phyloP scores from a whole-genome alignment of 2,888 invertebrate genomes.

The Mantis religiosa region DNA sequence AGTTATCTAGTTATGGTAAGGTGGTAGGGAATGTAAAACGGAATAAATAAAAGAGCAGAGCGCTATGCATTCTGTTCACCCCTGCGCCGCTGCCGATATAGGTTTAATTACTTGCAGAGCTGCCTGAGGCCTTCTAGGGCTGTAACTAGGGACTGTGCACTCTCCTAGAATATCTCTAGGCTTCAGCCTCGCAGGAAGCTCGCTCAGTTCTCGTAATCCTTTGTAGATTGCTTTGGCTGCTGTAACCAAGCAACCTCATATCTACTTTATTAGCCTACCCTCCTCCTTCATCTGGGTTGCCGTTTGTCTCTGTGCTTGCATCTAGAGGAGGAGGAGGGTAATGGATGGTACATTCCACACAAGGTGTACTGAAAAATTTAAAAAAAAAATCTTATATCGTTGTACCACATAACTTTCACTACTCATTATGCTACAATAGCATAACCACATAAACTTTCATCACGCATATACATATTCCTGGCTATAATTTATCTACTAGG shows the following conservation, averaged over 20 bases:
- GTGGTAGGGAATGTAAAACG: too few species aligned
- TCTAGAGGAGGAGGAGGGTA: too few species aligned
- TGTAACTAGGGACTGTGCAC: background rate
- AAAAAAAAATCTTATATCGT: too few species aligned
- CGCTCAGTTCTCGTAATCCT: background rate
- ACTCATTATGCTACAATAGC: too few species aligned
- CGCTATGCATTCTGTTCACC: background rate
- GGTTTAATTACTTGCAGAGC: background rate
- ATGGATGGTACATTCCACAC: too few species aligned
- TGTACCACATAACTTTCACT: too few species aligned
- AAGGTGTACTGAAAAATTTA: too few species aligned
- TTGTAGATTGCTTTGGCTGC: background rate
- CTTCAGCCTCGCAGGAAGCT: background rate
- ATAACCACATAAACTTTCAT: too few species aligned
- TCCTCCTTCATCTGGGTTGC: background rate
- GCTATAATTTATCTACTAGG: too few species aligned
- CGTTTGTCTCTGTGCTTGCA: background rate
- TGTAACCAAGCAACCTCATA: background rate
- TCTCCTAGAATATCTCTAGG: background rate
- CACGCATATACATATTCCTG: too few species aligned
- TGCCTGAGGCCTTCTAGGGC: background rate
- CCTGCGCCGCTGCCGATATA: background rate
- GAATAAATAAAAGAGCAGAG: too few species aligned
- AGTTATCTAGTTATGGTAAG: too few species aligned
- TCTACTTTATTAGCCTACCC: background rate